Base-by-base conservation (phyloP, 2,113 vertebrate species). In the Siniperca chuatsi region DNA sequence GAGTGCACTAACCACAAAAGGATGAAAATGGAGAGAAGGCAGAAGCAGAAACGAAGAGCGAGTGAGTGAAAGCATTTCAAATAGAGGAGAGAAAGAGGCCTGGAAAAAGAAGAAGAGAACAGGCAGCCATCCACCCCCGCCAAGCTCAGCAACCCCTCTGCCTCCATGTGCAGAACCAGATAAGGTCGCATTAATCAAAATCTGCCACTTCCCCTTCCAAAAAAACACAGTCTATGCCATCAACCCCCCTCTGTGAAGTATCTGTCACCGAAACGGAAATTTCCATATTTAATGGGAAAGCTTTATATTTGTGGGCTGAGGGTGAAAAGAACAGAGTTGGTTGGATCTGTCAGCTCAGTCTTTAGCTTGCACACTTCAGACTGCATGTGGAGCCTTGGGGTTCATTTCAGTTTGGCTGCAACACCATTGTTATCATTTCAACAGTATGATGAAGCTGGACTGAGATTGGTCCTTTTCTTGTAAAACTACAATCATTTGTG, bases 211-310 rank as follows among this genome's bases (percentile, higher is more conserved):
- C 90, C 96, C 95, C 86, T 87, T 87, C 88, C 87, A 92, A 89
- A 90, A 93, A 91, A 90, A 90, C 90, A 87, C 71, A 44, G 87
- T 89, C 84, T 77, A 68, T 84, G 90, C 89, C 93, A 93, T 95
- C 94, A 94, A 74, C 92, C 94, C 91, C 95, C 95, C 90, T 90
- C 93, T 93, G 92, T 92, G 94, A 90, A 86, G 90, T 93, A 94
- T 94, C 97, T 97, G 96, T 96, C 97, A 97, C 97, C 94, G 94
- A 97, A 93, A 97, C 95, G 95, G 94, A 97, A 96, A 97, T 98
- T 97, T 98, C 96, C 96, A 97, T 97, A 89, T 98, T 97, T 98
- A 97, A 98, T 98, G 97, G 97, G 97, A 96, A 96, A 82, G 97
- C 96, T 97, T 97, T 97, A 97, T 97, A 96, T 97, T 91, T 88